These are phyloP conservation scores for Zhuqinia jingwanae DNA, from an alignment of 2,888 invertebrate genomes.

Conservation along the genomic window DNA sequence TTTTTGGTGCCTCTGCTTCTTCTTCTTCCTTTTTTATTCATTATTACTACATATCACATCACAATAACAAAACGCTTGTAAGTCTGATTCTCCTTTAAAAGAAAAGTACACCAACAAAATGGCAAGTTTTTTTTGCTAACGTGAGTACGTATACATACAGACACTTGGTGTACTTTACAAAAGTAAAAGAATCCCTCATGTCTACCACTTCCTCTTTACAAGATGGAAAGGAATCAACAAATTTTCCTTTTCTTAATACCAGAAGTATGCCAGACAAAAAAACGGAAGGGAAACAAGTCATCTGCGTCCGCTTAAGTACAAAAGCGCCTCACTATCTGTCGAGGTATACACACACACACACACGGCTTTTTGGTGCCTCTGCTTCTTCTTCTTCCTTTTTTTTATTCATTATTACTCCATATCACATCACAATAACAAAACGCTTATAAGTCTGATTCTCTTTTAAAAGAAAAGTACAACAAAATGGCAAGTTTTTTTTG, in stretches of 20 bases:
- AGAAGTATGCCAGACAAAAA: too few relatives aligned
- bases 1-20: background rate
- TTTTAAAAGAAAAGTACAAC: background rate
- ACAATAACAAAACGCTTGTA: slow-evolving; percentile 26
- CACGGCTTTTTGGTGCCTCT: background rate
- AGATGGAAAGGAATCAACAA: slow-evolving; percentile 59
- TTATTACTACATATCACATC: slow-evolving; percentile 18
- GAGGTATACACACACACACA: background rate
- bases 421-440: slow-evolving; percentile 10
- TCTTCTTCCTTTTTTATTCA: too few relatives aligned
- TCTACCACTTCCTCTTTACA: slow-evolving; percentile 62
- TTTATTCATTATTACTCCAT: slow-evolving; percentile 7
- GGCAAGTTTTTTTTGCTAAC: slow-evolving; percentile 26
- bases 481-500: slow-evolving; percentile 15
- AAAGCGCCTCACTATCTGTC: slow-evolving; percentile 17
- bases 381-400: too few relatives aligned
- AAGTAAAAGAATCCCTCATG: slow-evolving; percentile 47
- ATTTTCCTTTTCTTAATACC: slow-evolving; percentile 60
- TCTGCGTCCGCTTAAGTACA: slow-evolving; percentile 29
- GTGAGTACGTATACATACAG: too few relatives aligned
- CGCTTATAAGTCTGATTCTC: slow-evolving; percentile 22
- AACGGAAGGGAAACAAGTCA: slow-evolving; percentile 56
- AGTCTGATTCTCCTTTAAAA: slow-evolving; percentile 1
- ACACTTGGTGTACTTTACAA: slow-evolving; percentile 43
- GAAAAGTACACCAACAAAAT: slow-evolving; percentile 18